phyloP scores from a whole-genome alignment of 2,113 vertebrate species.

The Raja brachyura region DNA sequence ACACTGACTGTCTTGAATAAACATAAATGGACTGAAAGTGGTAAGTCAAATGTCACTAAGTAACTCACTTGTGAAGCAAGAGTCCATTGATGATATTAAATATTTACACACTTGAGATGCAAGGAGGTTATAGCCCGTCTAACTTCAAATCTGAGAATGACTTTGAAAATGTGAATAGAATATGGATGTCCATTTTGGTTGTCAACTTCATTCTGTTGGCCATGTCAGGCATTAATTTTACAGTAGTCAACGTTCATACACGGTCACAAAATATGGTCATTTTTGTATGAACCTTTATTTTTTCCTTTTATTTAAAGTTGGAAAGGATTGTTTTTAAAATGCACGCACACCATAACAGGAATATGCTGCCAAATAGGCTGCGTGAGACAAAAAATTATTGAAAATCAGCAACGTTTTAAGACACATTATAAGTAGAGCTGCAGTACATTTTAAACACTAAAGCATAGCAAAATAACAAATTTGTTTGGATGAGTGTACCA shows the following conservation, averaged over 20 bases:
- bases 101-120: slow-evolving; percentile 27
- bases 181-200: background rate
- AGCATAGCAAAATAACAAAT: background rate
- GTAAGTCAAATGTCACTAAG: background rate
- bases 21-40: background rate
- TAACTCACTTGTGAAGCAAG: background rate
- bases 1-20: slow-evolving; percentile 10
- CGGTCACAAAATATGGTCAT: background rate
- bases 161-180: background rate
- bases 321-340: background rate
- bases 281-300: background rate
- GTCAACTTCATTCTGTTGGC: slow-evolving; percentile 4
- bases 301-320: background rate
- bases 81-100: background rate
- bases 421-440: no score
- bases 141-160: slow-evolving; percentile 7
- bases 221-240: background rate
- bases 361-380: background rate
- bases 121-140: background rate
- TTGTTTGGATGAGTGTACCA: background rate
- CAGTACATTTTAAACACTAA: background rate
- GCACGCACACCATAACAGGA: background rate
- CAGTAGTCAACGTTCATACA: background rate
- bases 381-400: background rate
- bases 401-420: background rate